These are phyloP conservation scores for Sus scrofa DNA, from an alignment of 2,113 vertebrate species.

Conservation along the genomic window DNA sequence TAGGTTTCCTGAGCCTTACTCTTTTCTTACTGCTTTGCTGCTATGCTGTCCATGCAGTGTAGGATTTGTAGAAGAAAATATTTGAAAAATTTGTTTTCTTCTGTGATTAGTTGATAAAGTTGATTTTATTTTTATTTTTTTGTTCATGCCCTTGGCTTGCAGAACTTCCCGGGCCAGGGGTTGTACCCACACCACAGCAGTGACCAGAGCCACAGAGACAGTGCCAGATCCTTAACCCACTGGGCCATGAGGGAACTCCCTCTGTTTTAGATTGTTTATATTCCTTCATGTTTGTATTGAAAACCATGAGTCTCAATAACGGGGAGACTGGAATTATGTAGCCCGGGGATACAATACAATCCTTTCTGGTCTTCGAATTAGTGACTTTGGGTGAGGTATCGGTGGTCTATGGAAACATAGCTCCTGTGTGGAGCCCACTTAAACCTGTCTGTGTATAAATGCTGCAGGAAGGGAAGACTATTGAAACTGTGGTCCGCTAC, in stretches of 20 bases:
- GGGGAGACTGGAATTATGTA: not conserved
- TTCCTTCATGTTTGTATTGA: not conserved
- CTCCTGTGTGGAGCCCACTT: not conserved
- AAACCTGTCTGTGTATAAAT: not conserved
- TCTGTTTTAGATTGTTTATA: not conserved
- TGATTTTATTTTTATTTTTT: not conserved
- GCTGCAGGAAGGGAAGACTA: not conserved
- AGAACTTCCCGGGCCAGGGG: too few species aligned
- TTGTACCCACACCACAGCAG: too few species aligned
- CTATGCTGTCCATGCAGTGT: not conserved
- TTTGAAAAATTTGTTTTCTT: not conserved
- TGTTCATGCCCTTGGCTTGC: too few species aligned
- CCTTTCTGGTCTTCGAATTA: not conserved
- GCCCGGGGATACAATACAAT: not conserved
- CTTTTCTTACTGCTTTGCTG: not conserved
- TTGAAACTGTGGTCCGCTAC: not conserved
- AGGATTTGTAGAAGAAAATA: not conserved
- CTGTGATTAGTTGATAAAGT: not conserved
- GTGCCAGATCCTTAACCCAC: too few species aligned
- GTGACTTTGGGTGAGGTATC: not conserved
- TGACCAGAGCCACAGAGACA: too few species aligned
- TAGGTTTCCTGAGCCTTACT: not conserved
- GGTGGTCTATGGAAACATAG: not conserved
- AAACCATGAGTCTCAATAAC: not conserved
- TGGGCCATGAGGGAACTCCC: too few species aligned